phyloP scores from a whole-genome alignment of 1,140 invertebrate genomes.

The Cydia fagiglandana region DNA sequence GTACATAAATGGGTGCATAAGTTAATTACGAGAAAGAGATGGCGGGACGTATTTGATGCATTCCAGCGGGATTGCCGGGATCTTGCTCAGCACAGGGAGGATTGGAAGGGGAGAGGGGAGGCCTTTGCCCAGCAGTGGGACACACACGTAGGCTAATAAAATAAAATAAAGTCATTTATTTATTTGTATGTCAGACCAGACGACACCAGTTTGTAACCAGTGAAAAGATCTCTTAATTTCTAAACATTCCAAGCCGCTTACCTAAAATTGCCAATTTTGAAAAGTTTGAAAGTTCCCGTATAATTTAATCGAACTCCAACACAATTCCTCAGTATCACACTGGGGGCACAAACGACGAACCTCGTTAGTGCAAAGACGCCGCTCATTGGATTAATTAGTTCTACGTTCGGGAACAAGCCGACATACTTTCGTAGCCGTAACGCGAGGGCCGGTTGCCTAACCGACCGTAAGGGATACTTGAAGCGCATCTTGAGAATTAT shows the following conservation, averaged over 20 bases:
- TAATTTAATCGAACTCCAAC: conserved; percentile 47
- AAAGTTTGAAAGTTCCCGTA: conserved; percentile 28
- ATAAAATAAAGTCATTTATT: no score
- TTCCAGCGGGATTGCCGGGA: no score
- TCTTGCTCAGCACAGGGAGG: no score
- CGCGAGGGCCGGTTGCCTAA: conserved; percentile 30
- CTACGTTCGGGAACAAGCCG: conserved; percentile 49
- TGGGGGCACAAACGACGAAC: conserved; percentile 62
- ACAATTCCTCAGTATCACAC: conserved; percentile 54
- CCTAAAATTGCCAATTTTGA: background rate
- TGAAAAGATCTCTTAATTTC: background rate
- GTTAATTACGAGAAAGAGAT: no score
- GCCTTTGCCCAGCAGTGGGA: no score
- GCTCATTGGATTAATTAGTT: conserved; percentile 75
- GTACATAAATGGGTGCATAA: no score
- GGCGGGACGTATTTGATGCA: no score
- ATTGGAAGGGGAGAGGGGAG: no score
- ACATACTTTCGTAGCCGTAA: conserved; percentile 54
- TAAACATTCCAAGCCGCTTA: background rate
- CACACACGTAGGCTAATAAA: no score
- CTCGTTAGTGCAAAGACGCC: conserved; percentile 67
- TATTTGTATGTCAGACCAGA: no score
- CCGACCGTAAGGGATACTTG: background rate
- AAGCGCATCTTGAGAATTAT: background rate
- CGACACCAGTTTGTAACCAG: background rate